Base-by-base conservation (phyloP, 2,797 vertebrate species). In the Chaetodon trifasciatus region DNA sequence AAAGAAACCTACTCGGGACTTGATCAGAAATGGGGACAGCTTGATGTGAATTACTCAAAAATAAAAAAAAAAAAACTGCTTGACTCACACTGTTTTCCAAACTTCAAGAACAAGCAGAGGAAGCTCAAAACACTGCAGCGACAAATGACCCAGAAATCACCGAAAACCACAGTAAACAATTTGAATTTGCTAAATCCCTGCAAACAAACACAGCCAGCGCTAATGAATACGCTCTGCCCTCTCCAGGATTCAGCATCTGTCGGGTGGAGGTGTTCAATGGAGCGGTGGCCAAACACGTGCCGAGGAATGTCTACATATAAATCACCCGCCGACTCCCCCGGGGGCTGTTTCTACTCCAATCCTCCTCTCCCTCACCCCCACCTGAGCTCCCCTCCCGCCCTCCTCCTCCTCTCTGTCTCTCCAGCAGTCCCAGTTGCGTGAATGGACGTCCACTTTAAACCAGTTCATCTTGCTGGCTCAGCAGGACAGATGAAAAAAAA, bases 191-290 rank as follows among this genome's bases (percentile, higher is more conserved):
- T 52, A 69, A 84, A 86, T 83, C 73, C 76, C 52, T 12, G 13
- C 49, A 86, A 87, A 87, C 76, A 86, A 83, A 86, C 84, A 80
- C 19, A 39, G 47, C 55, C 62, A 4, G 40, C 73, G 37, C 75
- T 83, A 90, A 89, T 79, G 75, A 87, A 86, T 2, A 39, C 40
- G 32, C 73, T 71, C 58, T 55, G 32, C 61, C 76, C 77, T 79
- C 83, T 49, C 61, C 40, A 53, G 15, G 35, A 77, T 67, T 55
- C 82, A 55, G 77, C 79, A 72, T 78, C 86, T 83, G 85, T 91
- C 79, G 70, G 62, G 80, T 57, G 84, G 64, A 86, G 81, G 89
- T 88, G 91, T 82, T 93, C 90, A 92, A 90, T 88, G 89, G 83
- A 88, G 85, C 71, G 21, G 21, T 57, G 75, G 79, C 73, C 84